Evolutionary conservation across 92 coral and sea anemone genomes (phyloP), one percentile per base, ranked within the genome.

Genomic region (Siderastrea radians): DNA sequence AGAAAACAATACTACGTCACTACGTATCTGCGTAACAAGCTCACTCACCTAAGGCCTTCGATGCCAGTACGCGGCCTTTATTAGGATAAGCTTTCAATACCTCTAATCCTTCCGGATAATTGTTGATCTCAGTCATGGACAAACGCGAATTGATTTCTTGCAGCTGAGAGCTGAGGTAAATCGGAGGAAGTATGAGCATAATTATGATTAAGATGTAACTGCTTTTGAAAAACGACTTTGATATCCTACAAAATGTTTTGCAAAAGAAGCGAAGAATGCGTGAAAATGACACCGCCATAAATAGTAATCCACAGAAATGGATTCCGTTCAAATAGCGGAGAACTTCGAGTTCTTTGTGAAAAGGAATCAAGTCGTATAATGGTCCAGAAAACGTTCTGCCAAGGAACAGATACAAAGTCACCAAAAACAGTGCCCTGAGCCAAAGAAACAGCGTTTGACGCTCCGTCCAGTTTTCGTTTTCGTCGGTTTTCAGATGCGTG

Each of bases 301-400:
- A 66, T 0, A 92, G 75, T 64, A 92, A 76, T 16, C 97, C 97
- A 49, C 93, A 75, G 52, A 94, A 89, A 73, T 94, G 95, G 45
- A 94, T 12, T 0, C 94, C 94, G 57, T 87, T 94, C n/a, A 94
- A 43, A 64, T 94, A 94, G 64, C 97, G 95, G 8, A 92, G 53
- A 47, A 77, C 92, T 50, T 94, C 97, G 71, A 94, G 49, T 54
- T 94, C 95, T 15, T 78, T 55, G 55, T 94, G 95, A 84, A 94
- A 88, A 26, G 97, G 97, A 72, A 94, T 86, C 61, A 89, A 15
- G 53, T 94, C 88, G 79, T 86, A 94, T 77, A 90, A 47, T 7
- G 80, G 57, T 44, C 95, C 95, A 71, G 84, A 89, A 53, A 90
- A 58, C 7, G 95, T 93, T 78, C 97, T 79, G 1, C 97, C 97